Evolutionary conservation across 1,140 invertebrate species (phyloP).

Genomic region (Cataglyphis hispanica): DNA sequence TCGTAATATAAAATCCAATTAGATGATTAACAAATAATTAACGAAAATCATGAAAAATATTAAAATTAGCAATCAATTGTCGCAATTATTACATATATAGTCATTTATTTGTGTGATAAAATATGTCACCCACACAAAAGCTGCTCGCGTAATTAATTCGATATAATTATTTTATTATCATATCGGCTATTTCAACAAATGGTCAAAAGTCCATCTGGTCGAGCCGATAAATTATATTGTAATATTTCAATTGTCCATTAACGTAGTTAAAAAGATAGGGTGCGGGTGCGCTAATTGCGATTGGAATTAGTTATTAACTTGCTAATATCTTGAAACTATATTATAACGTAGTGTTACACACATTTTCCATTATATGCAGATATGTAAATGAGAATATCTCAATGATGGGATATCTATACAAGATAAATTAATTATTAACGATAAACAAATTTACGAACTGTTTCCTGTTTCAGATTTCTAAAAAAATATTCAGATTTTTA

Average conservation of each 20-base stretch:
- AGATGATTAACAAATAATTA: slow-evolving; percentile 9
- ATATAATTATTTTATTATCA: slow-evolving; percentile 56
- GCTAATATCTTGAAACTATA: slow-evolving; percentile 37
- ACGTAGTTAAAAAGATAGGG: slow-evolving; percentile 35
- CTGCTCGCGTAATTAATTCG: slow-evolving; percentile 32
- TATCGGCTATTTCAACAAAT: slow-evolving; percentile 2
- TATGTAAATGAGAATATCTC: slow-evolving; percentile 34
- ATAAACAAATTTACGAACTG: slow-evolving; percentile 8
- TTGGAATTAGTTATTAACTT: slow-evolving; percentile 56
- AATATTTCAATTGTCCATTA: slow-evolving; percentile 44
- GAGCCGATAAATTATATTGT: slow-evolving; percentile 34
- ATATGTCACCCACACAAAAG: background rate
- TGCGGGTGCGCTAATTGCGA: slow-evolving; percentile 11
- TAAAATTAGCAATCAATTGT: slow-evolving; percentile 25
- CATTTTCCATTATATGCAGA: background rate
- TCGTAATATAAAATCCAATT: background rate
- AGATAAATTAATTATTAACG: slow-evolving; percentile 55
- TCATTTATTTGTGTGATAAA: no score
- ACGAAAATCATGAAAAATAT: background rate
- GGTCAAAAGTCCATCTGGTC: slow-evolving; percentile 16
- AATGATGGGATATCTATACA: background rate
- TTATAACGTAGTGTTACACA: background rate
- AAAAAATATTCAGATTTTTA: slow-evolving; percentile 8
- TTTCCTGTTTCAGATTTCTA: slow-evolving; percentile 18
- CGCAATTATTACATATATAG: background rate